Conservation (phyloP, 2,888 invertebrate species). For the Ophion ellenae region DNA sequence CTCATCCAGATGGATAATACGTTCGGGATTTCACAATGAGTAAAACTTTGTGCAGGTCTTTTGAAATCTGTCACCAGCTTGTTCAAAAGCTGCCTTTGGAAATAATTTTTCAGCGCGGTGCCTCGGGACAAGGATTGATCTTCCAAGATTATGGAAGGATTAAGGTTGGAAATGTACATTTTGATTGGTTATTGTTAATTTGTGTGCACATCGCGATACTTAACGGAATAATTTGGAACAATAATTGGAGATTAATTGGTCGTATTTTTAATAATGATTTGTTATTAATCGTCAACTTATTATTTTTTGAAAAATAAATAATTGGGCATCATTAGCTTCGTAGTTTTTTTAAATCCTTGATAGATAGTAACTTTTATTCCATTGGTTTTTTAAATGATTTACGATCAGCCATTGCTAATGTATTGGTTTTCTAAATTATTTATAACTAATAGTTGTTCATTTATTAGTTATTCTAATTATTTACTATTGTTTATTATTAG, state of each 20-base stretch:
- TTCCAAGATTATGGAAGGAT: not conserved
- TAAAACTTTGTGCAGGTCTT: not conserved
- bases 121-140: not conserved
- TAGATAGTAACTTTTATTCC: too few relatives aligned
- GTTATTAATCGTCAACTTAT: too few relatives aligned
- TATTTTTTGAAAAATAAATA: too few relatives aligned
- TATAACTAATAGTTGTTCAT: too few relatives aligned
- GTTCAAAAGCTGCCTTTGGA: not conserved
- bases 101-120: not conserved
- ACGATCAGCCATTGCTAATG: too few relatives aligned
- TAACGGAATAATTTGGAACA: not conserved
- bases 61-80: not conserved
- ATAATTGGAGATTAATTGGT: not conserved
- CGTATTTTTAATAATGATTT: too few relatives aligned
- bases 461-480: too few relatives aligned
- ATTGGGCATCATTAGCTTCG: too few relatives aligned
- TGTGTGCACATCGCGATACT: not conserved
- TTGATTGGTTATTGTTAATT: not conserved
- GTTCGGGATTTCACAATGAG: not conserved
- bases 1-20: slow-evolving; percentile 24
- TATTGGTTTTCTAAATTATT: too few relatives aligned
- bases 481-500: too few relatives aligned
- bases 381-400: too few relatives aligned
- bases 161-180: not conserved
- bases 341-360: too few relatives aligned